Conservation (phyloP, 2,113 vertebrate species). For the Ciconia stormi region DNA sequence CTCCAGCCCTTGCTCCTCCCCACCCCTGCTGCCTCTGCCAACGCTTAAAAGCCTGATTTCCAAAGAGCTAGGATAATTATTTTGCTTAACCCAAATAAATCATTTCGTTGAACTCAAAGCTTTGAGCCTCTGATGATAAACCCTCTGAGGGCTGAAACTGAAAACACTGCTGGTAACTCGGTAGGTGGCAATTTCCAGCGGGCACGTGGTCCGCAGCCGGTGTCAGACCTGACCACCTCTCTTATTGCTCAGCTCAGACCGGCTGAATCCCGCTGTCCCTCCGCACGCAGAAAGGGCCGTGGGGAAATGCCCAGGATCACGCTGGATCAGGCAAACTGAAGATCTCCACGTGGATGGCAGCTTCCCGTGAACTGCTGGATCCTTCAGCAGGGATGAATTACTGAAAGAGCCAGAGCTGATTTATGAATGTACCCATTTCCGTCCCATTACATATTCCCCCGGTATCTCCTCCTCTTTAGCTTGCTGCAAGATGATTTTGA, state of each 20-base stretch:
- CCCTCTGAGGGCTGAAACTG: background rate
- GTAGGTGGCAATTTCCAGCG: background rate
- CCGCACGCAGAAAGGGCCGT: accelerated
- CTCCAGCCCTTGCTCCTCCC: background rate
- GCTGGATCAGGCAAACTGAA: accelerated
- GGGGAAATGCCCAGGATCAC: background rate
- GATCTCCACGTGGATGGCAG: background rate
- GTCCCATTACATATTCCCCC: background rate
- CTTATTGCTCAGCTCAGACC: background rate
- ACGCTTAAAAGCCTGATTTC: background rate
- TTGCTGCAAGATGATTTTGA: background rate
- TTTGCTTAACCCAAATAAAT: background rate
- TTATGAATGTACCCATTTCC: background rate
- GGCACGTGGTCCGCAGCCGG: accelerated
- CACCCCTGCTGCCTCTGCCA: background rate
- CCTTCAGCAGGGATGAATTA: background rate
- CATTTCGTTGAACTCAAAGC: background rate
- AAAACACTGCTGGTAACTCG: background rate
- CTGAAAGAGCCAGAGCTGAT: background rate
- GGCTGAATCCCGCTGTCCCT: background rate
- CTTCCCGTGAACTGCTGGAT: background rate
- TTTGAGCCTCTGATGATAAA: background rate
- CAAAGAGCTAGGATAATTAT: background rate
- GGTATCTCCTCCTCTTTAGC: background rate
- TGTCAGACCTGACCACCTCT: accelerated